Evolutionary conservation across 2,797 vertebrate species (phyloP).

Genomic region (Tympanoctomys barrerae): DNA sequence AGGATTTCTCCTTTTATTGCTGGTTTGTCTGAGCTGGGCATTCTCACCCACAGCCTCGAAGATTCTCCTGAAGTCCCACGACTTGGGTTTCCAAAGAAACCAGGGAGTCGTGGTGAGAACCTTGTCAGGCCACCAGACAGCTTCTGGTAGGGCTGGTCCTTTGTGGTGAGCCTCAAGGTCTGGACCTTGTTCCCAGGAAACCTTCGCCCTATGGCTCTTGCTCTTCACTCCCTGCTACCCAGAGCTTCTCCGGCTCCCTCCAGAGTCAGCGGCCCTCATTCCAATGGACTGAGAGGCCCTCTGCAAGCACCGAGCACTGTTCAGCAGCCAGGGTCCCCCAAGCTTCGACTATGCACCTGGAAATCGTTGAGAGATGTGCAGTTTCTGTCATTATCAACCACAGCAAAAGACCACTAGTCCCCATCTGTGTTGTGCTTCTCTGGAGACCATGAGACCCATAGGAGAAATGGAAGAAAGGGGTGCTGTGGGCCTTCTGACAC

Average conservation of each 20-base stretch:
- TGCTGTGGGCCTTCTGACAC: neutral
- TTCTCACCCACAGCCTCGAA: too few species aligned
- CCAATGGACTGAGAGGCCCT: neutral
- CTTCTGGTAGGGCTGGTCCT: neutral
- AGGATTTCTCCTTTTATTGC: neutral
- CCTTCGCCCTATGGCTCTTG: too few species aligned
- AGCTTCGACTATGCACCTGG: neutral
- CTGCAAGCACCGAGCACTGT: accelerated
- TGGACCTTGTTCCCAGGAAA: neutral
- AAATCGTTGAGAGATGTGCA: neutral
- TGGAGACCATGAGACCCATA: neutral
- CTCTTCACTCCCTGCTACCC: neutral
- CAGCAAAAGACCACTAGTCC: neutral
- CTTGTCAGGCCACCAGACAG: neutral
- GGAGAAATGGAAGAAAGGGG: neutral
- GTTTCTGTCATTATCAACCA: neutral
- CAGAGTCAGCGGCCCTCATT: neutral
- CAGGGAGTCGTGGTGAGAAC: neutral
- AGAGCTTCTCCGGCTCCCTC: neutral
- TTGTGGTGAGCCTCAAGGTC: too few species aligned
- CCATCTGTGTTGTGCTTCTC: neutral
- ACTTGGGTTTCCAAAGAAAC: neutral
- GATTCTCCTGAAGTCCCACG: neutral
- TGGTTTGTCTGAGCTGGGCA: neutral
- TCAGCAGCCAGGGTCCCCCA: neutral